These are phyloP conservation scores for Nemoura dubitans DNA, from an alignment of 2,888 invertebrate species.

Conservation along the genomic window DNA sequence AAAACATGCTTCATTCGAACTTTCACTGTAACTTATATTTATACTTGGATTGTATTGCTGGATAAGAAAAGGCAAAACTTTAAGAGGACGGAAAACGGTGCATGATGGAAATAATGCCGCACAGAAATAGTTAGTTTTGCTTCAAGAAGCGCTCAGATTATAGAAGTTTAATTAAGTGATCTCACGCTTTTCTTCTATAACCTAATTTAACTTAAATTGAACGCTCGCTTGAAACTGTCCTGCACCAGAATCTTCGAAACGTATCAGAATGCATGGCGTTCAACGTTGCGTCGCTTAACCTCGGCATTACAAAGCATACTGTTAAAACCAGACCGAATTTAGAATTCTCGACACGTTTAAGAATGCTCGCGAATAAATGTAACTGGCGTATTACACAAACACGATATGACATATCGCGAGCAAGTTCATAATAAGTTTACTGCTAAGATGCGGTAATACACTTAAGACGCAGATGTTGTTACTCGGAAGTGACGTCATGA, in stretches of 20 bases:
- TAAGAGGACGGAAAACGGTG: background rate
- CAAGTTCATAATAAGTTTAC: background rate
- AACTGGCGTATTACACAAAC: background rate
- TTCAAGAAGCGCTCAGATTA: background rate
- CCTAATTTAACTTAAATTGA: background rate
- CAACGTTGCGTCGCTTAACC: background rate
- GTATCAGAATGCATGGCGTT: background rate
- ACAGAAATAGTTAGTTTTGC: background rate
- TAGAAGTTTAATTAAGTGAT: slow-evolving; percentile 2
- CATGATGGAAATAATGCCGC: background rate
- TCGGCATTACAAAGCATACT: background rate
- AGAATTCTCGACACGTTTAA: background rate
- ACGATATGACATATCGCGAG: background rate
- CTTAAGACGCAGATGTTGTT: background rate
- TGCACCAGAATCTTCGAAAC: background rate
- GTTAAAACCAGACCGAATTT: no score
- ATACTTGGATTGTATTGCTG: background rate
- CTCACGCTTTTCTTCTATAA: background rate
- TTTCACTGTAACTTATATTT: background rate
- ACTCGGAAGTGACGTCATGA: background rate
- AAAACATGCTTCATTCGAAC: background rate
- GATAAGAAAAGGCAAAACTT: background rate
- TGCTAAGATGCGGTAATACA: background rate
- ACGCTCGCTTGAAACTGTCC: background rate
- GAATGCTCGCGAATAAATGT: background rate